These are phyloP conservation scores for Acipenser ruthenus DNA, from an alignment of 2,797 vertebrate genomes.

Conservation along the genomic window DNA sequence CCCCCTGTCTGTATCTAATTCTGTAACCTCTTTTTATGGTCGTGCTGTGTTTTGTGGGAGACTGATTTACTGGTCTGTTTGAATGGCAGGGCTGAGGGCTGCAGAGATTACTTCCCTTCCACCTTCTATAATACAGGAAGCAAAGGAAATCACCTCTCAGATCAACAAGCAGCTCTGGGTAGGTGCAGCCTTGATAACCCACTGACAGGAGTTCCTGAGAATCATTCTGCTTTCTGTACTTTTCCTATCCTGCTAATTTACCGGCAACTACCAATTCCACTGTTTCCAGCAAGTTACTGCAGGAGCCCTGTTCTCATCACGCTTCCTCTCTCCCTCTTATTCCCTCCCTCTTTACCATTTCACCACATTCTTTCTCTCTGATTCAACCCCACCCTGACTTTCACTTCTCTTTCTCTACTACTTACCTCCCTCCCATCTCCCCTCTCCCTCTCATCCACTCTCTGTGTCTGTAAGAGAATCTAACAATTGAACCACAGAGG, in stretches of 20 bases:
- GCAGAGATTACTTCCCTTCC: constrained; percentile 84
- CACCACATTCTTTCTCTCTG: background rate
- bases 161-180: constrained; percentile 78
- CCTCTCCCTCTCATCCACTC: background rate
- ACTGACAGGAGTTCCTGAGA: background rate
- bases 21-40: too few species aligned
- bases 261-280: too few species aligned
- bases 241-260: too few species aligned
- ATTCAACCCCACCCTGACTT: background rate
- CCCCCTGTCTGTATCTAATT: too few species aligned
- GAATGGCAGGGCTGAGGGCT: constrained; percentile 76
- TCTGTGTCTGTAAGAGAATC: background rate
- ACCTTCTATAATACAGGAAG: constrained; percentile 66
- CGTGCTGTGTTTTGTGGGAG: background rate
- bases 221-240: constrained; percentile 1
- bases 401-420: too few species aligned
- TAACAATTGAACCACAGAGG: too few species aligned
- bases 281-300: too few species aligned
- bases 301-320: too few species aligned
- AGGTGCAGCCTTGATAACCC: constrained; percentile 28
- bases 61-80: constrained; percentile 15
- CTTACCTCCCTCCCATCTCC: too few species aligned
- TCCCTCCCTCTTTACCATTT: background rate
- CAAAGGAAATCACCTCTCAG: constrained; percentile 66
- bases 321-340: too few species aligned